Conservation (phyloP, 2,113 vertebrate species). For the Lophura nycthemera region DNA sequence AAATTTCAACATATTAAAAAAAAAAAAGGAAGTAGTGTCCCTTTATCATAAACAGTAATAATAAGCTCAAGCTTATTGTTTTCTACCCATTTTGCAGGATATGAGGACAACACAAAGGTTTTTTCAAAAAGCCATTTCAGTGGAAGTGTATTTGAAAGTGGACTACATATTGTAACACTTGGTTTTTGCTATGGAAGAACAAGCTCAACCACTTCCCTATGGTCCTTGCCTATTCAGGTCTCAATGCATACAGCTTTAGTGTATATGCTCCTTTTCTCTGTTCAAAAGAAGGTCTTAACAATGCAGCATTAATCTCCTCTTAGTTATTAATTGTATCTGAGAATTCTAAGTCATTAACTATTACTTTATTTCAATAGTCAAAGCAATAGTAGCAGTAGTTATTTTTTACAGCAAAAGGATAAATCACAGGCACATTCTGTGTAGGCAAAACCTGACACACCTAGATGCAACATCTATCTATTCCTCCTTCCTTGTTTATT, state of each 20-base stretch:
- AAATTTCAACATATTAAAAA: neutral
- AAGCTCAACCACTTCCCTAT: neutral
- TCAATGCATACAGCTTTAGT: neutral
- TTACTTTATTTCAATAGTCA: neutral
- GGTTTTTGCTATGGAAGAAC: neutral
- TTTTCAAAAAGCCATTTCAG: neutral
- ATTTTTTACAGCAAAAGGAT: neutral
- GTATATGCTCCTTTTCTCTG: neutral
- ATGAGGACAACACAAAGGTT: neutral
- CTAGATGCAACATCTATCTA: neutral
- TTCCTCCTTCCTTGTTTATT: neutral
- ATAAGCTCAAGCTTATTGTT: neutral
- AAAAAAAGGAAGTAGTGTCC: neutral
- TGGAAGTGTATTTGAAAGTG: neutral
- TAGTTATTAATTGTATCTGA: neutral
- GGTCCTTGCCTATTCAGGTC: neutral
- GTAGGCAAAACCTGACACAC: neutral
- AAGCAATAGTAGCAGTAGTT: too few species aligned
- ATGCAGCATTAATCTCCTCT: neutral
- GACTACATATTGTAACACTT: neutral
- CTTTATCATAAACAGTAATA: neutral
- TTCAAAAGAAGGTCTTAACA: neutral
- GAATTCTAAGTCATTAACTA: neutral
- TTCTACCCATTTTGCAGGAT: neutral
- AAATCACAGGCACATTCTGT: neutral